Base-by-base conservation (phyloP, 2,113 vertebrate species). In the Myiagra hebetior region DNA sequence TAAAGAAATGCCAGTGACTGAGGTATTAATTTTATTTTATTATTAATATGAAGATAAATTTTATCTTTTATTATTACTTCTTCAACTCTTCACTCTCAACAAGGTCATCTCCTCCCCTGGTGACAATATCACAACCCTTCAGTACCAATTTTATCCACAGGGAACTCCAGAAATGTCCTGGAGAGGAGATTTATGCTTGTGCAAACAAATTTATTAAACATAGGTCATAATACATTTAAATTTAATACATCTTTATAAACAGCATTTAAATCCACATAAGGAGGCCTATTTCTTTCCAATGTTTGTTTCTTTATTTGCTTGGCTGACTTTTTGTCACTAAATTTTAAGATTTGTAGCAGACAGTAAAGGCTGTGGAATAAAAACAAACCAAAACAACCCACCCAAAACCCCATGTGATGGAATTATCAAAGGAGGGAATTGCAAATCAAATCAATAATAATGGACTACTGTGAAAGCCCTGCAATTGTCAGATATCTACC, bases 331-430 rank as follows among this genome's bases (percentile, higher is more conserved):
- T 42, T 73, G 9, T n/a, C 8, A 53, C 6, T 69, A 11, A 24
- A 17, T 47, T 84, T 75, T 74, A 11, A 63, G 23, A 67, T 86
- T 90, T 74, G 7, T 42, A 67, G 15, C 8, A 89, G 20, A 46
- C 6, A 60, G 10, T 39, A 72, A 81, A 81, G 18, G 18, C 1
- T 80, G 26, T 8, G 67, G 10, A 8, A 30, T n/a, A 73, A 56
- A 57, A 42, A 0, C 3, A 12, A 44, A 23, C 4, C 1, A 10
- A 67, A 27, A 8, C 4, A 17, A 41, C 1, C 1, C 4, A 19
- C 7, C 1, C 3, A 10, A 14, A n/a, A 8, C 2, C 7, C 16
- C 11, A 19, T 9, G 11, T 65, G 37, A 53, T 65, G 9, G 24
- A 91, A 85, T 56, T 57, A 87, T 24, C 27, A 59, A 77, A 62